A percentile compares a stretch with the other conserved stretches of the same genome.
These are phyloP conservation scores for Balaenoptera acutorostrata DNA, from an alignment of 2,113 vertebrate species.

Conservation along the genomic window DNA sequence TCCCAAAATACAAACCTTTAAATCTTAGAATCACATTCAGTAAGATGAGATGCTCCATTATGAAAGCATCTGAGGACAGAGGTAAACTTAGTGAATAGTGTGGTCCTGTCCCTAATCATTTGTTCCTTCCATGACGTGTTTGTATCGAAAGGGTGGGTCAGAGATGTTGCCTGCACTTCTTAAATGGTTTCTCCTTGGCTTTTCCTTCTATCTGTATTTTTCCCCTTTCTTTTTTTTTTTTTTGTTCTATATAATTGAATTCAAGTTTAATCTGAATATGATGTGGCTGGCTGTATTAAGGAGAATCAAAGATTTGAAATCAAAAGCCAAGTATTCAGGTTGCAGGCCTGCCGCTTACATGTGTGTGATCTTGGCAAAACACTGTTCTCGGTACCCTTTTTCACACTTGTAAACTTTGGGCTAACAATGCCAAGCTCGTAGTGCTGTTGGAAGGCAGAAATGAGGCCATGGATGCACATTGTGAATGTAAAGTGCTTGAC, in stretches of 20 bases:
- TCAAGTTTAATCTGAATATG: neutral
- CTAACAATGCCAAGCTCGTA: fast-evolving
- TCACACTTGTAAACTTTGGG: neutral
- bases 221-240: neutral
- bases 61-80: neutral
- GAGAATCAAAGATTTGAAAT: neutral
- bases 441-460: neutral
- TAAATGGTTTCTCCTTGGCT: neutral
- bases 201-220: neutral
- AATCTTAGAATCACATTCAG: neutral
- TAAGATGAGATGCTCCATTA: neutral
- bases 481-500: neutral
- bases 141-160: neutral
- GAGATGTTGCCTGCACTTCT: neutral
- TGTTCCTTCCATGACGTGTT: fast-evolving
- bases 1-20: neutral
- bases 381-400: neutral
- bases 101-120: fast-evolving
- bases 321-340: neutral
- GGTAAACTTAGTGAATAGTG: fast-evolving
- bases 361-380: neutral
- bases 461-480: neutral
- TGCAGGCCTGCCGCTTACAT: neutral
- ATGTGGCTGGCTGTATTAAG: neutral
- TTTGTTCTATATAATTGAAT: neutral